A percentile compares a stretch with the other conserved stretches of the same genome.
Conservation (phyloP, 2,797 vertebrate species). For the Pangasius krempfi region DNA sequence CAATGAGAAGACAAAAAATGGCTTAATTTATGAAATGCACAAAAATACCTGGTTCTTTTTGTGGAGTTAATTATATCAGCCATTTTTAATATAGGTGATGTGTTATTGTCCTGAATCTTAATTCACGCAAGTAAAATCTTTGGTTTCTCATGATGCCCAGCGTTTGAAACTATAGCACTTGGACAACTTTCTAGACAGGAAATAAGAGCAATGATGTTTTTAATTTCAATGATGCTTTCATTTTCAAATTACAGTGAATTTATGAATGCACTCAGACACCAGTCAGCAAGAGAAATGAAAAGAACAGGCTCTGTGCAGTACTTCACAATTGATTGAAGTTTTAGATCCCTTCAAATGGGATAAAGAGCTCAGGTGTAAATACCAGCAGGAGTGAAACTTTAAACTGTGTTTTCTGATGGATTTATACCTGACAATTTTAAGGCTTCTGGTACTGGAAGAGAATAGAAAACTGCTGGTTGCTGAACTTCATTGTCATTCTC, state of each 20-base stretch:
- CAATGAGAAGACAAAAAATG: background rate
- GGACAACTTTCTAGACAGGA: background rate
- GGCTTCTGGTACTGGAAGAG: conserved; percentile 68
- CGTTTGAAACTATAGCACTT: conserved; percentile 5
- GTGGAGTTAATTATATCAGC: background rate
- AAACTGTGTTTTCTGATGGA: conserved; percentile 28
- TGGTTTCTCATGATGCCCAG: conserved; percentile 5
- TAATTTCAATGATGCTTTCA: conserved; percentile 6
- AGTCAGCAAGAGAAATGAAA: conserved; percentile 14
- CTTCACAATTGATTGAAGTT: conserved; percentile 18
- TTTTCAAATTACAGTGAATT: conserved; percentile 28
- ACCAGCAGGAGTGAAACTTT: background rate
- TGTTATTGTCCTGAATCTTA: background rate
- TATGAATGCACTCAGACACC: conserved; percentile 17
- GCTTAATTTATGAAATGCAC: background rate
- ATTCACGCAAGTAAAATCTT: background rate
- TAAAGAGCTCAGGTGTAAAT: conserved; percentile 14
- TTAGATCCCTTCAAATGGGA: background rate
- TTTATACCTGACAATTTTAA: conserved; percentile 68
- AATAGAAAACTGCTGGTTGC: conserved; percentile 31
- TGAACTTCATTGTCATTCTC: conserved; percentile 5
- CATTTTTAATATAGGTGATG: background rate
- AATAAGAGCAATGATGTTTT: background rate
- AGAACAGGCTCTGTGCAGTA: background rate
- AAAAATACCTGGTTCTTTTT: background rate